A percentile compares a stretch with the other conserved stretches of the same genome.
Evolutionary conservation across 1,140 invertebrate species (phyloP).

Genomic region (Fopius arisanus): DNA sequence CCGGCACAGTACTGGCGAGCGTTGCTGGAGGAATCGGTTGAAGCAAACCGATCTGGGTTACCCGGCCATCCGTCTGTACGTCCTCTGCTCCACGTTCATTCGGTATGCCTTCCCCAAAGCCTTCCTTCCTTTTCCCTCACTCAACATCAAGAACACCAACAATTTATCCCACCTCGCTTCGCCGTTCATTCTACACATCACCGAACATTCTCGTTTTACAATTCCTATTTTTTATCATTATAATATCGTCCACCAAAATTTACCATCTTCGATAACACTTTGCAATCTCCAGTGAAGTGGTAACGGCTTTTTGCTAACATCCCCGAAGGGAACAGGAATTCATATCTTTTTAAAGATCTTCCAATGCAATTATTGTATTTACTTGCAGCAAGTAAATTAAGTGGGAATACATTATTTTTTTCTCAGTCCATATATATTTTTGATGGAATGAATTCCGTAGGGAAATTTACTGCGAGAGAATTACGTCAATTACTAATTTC

Average conservation of each 20-base stretch:
- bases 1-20: constrained; percentile 56
- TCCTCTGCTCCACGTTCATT: constrained; percentile 32
- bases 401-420: too few species aligned
- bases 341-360: too few species aligned
- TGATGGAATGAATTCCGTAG: too few species aligned
- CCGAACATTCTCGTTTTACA: constrained; percentile 11
- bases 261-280: background rate
- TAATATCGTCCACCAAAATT: background rate
- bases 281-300: too few species aligned
- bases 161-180: background rate
- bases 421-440: too few species aligned
- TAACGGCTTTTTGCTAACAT: too few species aligned
- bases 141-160: background rate
- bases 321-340: too few species aligned
- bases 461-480: too few species aligned
- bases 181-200: background rate
- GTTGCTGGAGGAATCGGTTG: constrained; percentile 49
- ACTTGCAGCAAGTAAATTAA: too few species aligned
- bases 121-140: constrained; percentile 7
- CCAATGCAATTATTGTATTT: too few species aligned
- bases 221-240: background rate
- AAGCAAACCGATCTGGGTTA: constrained; percentile 64
- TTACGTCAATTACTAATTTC: too few species aligned
- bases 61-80: constrained; percentile 60
- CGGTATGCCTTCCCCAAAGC: constrained; percentile 1